Base-by-base conservation (phyloP, 2,113 vertebrate genomes). In the Opisthocomus hoazin region DNA sequence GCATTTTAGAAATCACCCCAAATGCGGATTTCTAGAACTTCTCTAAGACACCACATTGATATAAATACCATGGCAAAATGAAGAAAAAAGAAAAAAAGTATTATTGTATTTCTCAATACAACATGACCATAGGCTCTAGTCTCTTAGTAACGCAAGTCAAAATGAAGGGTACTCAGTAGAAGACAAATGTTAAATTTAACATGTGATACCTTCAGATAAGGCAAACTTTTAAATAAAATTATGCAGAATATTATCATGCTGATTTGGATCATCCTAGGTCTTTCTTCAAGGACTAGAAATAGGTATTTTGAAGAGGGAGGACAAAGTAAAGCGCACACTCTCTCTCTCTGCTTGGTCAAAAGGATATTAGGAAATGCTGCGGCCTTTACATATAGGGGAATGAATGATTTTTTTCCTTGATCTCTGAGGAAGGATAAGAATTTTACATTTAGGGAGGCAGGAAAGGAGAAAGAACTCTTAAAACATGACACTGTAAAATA, bases 311-410 rank as follows among this genome's bases (percentile, higher is more conserved):
- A 77, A 87, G 65, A 71, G 16, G 9, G 15, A 51, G 3, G 9
- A 39, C 21, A 69, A 34, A 0, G 1, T n/a, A 54, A 87, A 92
- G 3, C 24, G 24, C 16, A 24, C 30, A 5, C 17, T 5, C 24
- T 8, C 21, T 37, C 26, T 60, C 34, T 79, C 41, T 34, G 12
- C 48, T 50, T 63, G 24, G 37, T 6, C 16, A 77, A 46, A 66
- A 45, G 9, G 5, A 37, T 57, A 87, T 50, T 56, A 60, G 17
- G 69, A 93, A 89, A 89, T 79, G 11, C 11, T 56, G 16, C 15
- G 48, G 36, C n/a, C 36, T 75, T 89, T 46, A 43, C 3, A 0
- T 56, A 39, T 18, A 71, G 15, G 3, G 24, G 12, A 91, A 87
- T 54, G 5, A 82, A 89, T 4, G 0, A 32, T 71, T 75, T 90